Base-by-base conservation (phyloP, 2,797 vertebrate species). In the Apodemus agrarius region DNA sequence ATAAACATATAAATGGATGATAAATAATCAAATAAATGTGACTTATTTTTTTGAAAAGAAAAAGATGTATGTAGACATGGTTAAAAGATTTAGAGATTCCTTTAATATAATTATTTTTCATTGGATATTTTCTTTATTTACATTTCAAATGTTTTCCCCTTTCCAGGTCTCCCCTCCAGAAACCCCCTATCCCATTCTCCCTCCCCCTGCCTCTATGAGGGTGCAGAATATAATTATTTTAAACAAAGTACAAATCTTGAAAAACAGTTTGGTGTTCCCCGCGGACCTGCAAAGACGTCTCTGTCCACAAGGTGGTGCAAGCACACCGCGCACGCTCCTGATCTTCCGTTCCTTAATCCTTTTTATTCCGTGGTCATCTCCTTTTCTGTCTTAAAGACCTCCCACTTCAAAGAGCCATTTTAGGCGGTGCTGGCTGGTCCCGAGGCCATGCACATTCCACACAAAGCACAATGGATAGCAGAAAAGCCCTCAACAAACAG, bases 291-390 rank as follows among this genome's bases (percentile, higher is more conserved):
- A 83, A 95, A 67, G n/a, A 91, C 65, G 24, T 3, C 29, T 85
- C 21, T 0, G 3, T 75, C 96, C 98, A 98, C 96, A 22, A 97
- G 98, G 89, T 97, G 98, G 97, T 67, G 31, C 3, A 95, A 98
- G 93, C 89, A 90, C 22, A 21, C 95, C 89, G 40, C 1, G 12
- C 0, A 16, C 34, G 6, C 54, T n/a, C 54, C 43, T 24, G 90
- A 11, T 0, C 22, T 74, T 94, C 81, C 37, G 49, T n/a, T 90
- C 3, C 34, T 87, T 89, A 95, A 94, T 92, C 79, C 22, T 96
- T 84, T 95, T 90, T 49, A 93, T 93, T 91, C 49, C 0, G 12
- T 24, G 93, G 69, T 93, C 90, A 67, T 40, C 69, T 59, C 22
- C 17, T 94, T 94, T 95, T 88, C 54, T 83, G 61, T 63, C 79